Evolutionary conservation across 1,140 invertebrate genomes (phyloP), one percentile per base, ranked within the genome.

Genomic region (Aethina tumida): DNA sequence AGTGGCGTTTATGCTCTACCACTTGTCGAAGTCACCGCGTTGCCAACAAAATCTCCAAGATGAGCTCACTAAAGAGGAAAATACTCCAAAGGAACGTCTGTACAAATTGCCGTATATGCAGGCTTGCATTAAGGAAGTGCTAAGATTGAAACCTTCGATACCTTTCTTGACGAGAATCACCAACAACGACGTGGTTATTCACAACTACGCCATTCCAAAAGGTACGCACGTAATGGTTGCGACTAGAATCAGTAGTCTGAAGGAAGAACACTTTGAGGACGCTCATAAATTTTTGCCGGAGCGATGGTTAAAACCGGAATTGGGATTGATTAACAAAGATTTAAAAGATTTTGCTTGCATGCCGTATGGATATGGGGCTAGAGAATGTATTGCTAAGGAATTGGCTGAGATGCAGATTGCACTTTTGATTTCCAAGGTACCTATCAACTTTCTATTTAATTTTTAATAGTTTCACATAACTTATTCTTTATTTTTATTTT

Each of bases 221-320:
- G 69, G 68, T 65, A 84, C 81, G 0, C 70, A 79, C 10, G 64
- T 88, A 1, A 70, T 84, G 47, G 76, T 82, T 63, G 75, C 81
- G 3, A 80, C 74, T 15, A 71, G 77, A 62, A 70, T 83, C 21
- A 60, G 77, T 2, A 73, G 75, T 24, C 58, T 71, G 32, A 67
- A 76, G n/a, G 72, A 79, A 27, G 68, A 77, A 36, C 74, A 82
- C 50, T 86, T 73, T 58, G 79, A 79, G 30, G 74, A 83, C 46
- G 74, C 81, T 1, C 54, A 66, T 5, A 70, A 72, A 21, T 89
- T 79, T 51, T 57, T 66, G 28, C 84, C 84, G 6, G 81, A 79
- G 56, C 65, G 75, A 43, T 89, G 74, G 84, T 53, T 84, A 14
- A 55, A 63, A 10, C 21, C 47, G 7, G 62, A 65, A n/a, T 33